These are phyloP conservation scores for Triplophysa bombifrons DNA, from an alignment of 2,797 vertebrate species.

Conservation along the genomic window DNA sequence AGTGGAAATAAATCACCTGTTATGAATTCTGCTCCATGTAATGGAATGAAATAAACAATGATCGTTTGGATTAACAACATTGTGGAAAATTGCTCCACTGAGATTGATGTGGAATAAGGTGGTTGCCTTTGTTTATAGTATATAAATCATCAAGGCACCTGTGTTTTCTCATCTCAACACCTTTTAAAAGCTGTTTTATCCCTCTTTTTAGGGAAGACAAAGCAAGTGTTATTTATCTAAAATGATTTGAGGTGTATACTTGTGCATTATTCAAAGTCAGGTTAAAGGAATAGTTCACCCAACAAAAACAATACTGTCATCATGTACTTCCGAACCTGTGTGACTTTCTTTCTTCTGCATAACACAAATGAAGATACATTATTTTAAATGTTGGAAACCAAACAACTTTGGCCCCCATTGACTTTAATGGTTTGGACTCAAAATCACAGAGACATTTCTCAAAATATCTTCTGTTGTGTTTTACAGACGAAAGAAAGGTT, in stretches of 20 bases:
- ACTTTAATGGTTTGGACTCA: too few relatives aligned
- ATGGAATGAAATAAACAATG: slow-evolving; percentile 69
- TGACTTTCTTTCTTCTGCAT: too few relatives aligned
- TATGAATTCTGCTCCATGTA: slow-evolving; percentile 62
- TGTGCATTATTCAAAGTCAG: not conserved
- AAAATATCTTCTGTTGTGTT: too few relatives aligned
- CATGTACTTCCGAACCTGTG: too few relatives aligned
- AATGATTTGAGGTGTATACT: slow-evolving; percentile 66
- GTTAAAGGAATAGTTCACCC: too few relatives aligned
- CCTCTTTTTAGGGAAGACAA: slow-evolving; percentile 64
- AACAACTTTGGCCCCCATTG: too few relatives aligned
- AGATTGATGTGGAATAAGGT: slow-evolving; percentile 71
- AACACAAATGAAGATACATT: too few relatives aligned
- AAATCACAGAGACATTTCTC: too few relatives aligned
- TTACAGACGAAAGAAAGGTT: too few relatives aligned
- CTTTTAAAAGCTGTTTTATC: slow-evolving; percentile 79
- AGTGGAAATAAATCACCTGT: slow-evolving; percentile 76
- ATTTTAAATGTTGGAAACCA: too few relatives aligned
- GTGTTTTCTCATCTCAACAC: slow-evolving; percentile 70
- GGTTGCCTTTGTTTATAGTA: slow-evolving; percentile 71
- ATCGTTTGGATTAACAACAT: slow-evolving; percentile 73
- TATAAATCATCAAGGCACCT: slow-evolving; percentile 73
- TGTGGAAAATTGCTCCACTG: slow-evolving; percentile 69
- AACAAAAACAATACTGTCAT: too few relatives aligned
- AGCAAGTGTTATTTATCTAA: slow-evolving; percentile 50